Base-by-base conservation (phyloP, 1,140 invertebrate genomes). In the Elysia chlorotica region DNA sequence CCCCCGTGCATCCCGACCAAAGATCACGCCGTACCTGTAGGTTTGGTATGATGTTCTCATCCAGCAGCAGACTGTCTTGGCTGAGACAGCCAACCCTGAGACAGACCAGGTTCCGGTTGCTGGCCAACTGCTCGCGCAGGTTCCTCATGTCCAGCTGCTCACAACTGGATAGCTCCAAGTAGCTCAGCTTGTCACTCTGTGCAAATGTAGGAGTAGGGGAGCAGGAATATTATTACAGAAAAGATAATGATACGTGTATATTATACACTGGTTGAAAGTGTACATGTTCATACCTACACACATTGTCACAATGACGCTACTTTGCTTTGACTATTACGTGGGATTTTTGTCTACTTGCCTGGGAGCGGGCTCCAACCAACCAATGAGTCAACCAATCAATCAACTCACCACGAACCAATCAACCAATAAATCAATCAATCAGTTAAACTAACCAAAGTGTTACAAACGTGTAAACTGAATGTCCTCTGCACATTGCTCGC, bases 81-180 rank as follows among this genome's bases (percentile, higher is more conserved):
- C 81, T 80, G 14, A 85, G 75, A 66, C 81, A 81, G 30, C 83
- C 83, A 5, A 85, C 36, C 36, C 76, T 74, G 17, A 85, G 73
- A 72, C 76, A 80, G 19, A 78, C 21, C 17, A 85, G 28, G 14
- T 69, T 72, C 2, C 73, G 37, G 68, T 82, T 85, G 17, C 35
- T 73, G 57, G 65, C 76, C 2, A 85, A 74, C 6, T 75, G 79
- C 6, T 81, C 76, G 19, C 74, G 69, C 4, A 85, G 71, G 1
- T 75, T 72, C 3, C 74, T 57, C 78, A 82, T 81, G 65, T 85
- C 83, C 31, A 85, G 73, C 30, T 78, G 76, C 41, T 85, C 83
- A 75, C 82, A 85, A 57, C 82, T 78, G 2, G 70, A 79, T 19
- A 85, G 65, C 70, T 85, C 82, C 38, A 83, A 38, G 54, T 78